Percentiles rank a stretch among this genome's conserved stretches.
phyloP scores from a whole-genome alignment of 1,140 invertebrate species.

The Himalopsyche phryganea region DNA sequence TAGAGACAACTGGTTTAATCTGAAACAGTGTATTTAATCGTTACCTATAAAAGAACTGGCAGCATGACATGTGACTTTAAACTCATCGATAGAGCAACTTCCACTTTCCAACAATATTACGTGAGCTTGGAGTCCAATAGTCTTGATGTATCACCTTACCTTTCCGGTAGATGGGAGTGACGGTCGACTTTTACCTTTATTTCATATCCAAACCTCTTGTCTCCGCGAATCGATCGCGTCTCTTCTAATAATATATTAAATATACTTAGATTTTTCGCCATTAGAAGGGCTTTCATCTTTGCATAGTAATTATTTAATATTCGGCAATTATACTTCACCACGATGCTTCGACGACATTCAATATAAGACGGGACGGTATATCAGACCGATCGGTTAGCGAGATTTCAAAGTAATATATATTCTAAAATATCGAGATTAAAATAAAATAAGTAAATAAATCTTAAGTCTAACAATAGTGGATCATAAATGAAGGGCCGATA shows the following conservation, averaged over 20 bases:
- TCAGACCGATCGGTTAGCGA: background rate
- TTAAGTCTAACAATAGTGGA: constrained; percentile 11
- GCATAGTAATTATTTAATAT: background rate
- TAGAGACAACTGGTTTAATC: too few species aligned
- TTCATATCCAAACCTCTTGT: background rate
- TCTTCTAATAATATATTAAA: background rate
- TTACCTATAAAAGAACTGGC: background rate
- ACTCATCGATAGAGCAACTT: constrained; percentile 31
- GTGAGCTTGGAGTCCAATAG: constrained; percentile 9
- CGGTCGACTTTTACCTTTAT: background rate
- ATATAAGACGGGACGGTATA: background rate
- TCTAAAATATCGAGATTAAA: constrained; percentile 26
- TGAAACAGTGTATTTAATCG: too few species aligned
- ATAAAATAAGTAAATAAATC: constrained; percentile 22
- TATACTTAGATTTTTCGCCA: background rate
- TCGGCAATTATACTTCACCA: background rate
- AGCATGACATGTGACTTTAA: constrained; percentile 3
- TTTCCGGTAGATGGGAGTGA: too few species aligned
- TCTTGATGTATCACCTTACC: too few species aligned
- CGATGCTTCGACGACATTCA: too few species aligned
- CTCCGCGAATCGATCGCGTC: background rate
- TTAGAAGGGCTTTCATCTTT: background rate
- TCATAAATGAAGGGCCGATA: constrained; percentile 3
- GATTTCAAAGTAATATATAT: constrained; percentile 22
- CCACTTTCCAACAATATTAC: constrained; percentile 30